These are phyloP conservation scores for Zygothrica quintamaculata DNA, from an alignment of 2,888 invertebrate genomes.

Conservation along the genomic window DNA sequence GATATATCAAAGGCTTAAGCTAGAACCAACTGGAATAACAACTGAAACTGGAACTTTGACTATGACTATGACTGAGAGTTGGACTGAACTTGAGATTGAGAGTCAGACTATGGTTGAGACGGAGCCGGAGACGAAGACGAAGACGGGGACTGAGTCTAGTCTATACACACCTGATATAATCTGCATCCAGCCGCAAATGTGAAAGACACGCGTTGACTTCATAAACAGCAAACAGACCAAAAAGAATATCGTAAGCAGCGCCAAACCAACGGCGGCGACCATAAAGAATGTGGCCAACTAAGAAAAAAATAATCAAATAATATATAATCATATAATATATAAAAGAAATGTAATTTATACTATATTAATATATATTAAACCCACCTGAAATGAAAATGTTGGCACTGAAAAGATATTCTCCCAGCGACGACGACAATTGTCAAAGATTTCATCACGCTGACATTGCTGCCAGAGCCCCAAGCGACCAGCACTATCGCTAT, in stretches of 20 bases:
- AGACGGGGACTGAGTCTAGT: constrained; percentile 16
- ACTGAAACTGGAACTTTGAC: constrained; percentile 1
- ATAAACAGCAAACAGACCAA: constrained; percentile 97
- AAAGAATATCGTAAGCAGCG: constrained; percentile 93
- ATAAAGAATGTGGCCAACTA: constrained; percentile 94
- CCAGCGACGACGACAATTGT: constrained; percentile 93
- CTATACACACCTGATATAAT: constrained; percentile 93
- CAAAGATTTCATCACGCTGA: constrained; percentile 90
- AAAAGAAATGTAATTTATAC: too few species aligned
- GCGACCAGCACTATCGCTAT: constrained; percentile 94
- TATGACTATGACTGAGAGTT: constrained; percentile 11
- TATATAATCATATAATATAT: neutral
- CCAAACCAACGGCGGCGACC: constrained; percentile 92
- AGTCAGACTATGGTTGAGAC: too few species aligned
- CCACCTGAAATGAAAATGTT: constrained; percentile 90
- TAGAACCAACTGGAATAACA: constrained; percentile 3
- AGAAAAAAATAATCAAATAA: constrained; percentile 33
- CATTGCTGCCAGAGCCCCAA: constrained; percentile 97
- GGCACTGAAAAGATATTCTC: constrained; percentile 93
- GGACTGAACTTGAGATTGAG: too few species aligned
- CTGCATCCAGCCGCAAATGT: constrained; percentile 97
- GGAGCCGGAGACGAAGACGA: too few species aligned
- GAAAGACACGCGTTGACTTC: constrained; percentile 95
- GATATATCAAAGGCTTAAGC: constrained; percentile 16
- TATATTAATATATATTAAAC: too few species aligned